Evolutionary conservation across 1,140 invertebrate species (phyloP), one percentile per base, ranked within the genome.

Genomic region (Cydia strobilella): DNA sequence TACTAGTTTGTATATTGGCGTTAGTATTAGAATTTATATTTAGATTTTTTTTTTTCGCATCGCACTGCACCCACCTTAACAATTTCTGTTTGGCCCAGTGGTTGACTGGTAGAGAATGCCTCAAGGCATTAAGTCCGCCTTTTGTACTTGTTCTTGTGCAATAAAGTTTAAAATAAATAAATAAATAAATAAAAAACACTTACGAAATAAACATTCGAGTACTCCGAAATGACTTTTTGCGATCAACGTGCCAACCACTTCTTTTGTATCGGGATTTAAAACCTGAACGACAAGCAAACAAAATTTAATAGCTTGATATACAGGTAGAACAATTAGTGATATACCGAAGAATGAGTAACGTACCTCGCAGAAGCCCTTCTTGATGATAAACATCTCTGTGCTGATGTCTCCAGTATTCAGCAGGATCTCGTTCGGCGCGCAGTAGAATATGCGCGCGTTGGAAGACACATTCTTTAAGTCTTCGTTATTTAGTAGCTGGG

Each of bases 351-450:
- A 39, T 9, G 7, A 39, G 35, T 39, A 12, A 42, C 2, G 65
- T 45, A 63, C 91, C 84, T 93, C 89, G 75, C 93, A 93, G 27
- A 88, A 90, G 3, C 93, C 93, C 72, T 88, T 84, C 62, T 92
- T 90, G 23, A 93, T 89, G 20, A 93, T 82, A 59, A 92, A 93
- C 74, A 93, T 92, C 74, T 93, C 89, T 72, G 93, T 90, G 73
- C 80, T 84, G 62, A 92, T 87, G 73, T 93, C 90, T 0, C 91
- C 91, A 1, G 91, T 91, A 62, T 93, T 91, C 59, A 91, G 45
- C 3, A 93, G 79, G 42, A 93, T 88, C 76, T 93, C 92, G 63
- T 92, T 90, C n/a, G 89, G 90, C 0, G 88, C 87, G 4, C 88
- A 86, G 73, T 86, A 87, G 76, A 91, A 91, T 6, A 88, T 42